phyloP scores from a whole-genome alignment of 2,797 vertebrate genomes.

The Pipistrellus nathusii region DNA sequence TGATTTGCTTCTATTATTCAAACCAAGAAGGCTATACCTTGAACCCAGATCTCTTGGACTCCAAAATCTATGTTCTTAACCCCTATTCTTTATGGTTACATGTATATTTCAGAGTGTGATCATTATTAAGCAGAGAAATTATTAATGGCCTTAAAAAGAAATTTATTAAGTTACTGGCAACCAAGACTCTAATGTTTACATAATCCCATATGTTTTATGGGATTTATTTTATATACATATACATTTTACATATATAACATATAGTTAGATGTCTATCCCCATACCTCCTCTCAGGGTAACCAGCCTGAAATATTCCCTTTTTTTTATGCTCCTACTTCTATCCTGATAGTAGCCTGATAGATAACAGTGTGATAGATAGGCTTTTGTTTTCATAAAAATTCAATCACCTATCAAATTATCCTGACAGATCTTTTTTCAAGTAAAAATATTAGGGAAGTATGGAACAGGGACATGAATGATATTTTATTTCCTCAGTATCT shows the following conservation, averaged over 20 bases:
- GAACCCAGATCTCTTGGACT: background rate
- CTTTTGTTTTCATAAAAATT: background rate
- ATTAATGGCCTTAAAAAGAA: background rate
- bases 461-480: background rate
- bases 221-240: background rate
- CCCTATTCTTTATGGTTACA: background rate
- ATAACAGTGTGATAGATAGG: background rate
- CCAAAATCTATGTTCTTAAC: background rate
- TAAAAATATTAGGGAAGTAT: slow-evolving; percentile 15
- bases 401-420: background rate
- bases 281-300: background rate
- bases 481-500: slow-evolving; percentile 27
- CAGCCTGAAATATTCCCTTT: background rate
- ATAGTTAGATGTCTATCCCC: background rate
- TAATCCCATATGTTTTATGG: background rate
- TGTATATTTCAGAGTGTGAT: background rate
- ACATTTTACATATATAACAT: background rate
- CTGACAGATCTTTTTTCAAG: background rate
- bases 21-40: background rate
- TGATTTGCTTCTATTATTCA: background rate
- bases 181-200: background rate
- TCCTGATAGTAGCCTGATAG: background rate
- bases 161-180: background rate
- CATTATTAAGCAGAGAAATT: background rate
- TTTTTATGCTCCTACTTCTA: background rate